Evolutionary conservation across 1,140 invertebrate species (phyloP).

Genomic region (Ganaspis sp.): DNA sequence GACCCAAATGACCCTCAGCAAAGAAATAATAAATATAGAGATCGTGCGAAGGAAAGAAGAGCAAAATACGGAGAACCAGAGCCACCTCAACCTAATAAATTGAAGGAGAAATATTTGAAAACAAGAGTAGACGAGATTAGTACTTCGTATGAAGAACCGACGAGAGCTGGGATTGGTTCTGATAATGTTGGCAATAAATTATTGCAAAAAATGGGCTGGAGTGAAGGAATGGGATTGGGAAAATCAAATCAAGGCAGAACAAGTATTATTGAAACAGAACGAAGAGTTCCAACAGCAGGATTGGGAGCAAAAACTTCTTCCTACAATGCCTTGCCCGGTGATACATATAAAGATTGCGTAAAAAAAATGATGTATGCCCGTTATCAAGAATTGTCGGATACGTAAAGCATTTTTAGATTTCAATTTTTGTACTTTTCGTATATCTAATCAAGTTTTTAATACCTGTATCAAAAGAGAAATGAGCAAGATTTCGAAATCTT

Average conservation of each 20-base stretch:
- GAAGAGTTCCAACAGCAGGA: slow-evolving; percentile 82
- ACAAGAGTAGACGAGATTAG: slow-evolving; percentile 76
- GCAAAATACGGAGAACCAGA: slow-evolving; percentile 94
- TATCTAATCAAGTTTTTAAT: neutral
- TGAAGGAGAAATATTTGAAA: slow-evolving; percentile 83
- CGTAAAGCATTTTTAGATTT: slow-evolving; percentile 58
- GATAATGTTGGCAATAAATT: slow-evolving; percentile 95
- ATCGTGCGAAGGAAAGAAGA: slow-evolving; percentile 96
- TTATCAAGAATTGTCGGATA: slow-evolving; percentile 86
- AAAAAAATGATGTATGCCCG: slow-evolving; percentile 93
- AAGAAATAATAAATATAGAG: slow-evolving; percentile 85
- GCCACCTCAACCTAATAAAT: slow-evolving; percentile 84
- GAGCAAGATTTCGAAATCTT: neutral
- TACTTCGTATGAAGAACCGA: slow-evolving; percentile 80
- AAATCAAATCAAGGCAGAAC: slow-evolving; percentile 95
- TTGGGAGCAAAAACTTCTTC: slow-evolving; percentile 85
- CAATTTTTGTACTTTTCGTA: neutral
- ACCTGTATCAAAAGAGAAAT: neutral
- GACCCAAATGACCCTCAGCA: slow-evolving; percentile 77
- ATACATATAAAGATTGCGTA: slow-evolving; percentile 93
- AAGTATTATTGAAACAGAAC: slow-evolving; percentile 89
- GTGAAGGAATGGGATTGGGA: slow-evolving; percentile 95
- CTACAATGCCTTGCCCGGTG: slow-evolving; percentile 86
- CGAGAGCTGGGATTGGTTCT: slow-evolving; percentile 85
- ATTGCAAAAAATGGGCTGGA: slow-evolving; percentile 99